Evolutionary conservation across 2,888 invertebrate genomes (phyloP), one percentile per base, ranked within the genome.

Genomic region (Cheilosia vulpina): DNA sequence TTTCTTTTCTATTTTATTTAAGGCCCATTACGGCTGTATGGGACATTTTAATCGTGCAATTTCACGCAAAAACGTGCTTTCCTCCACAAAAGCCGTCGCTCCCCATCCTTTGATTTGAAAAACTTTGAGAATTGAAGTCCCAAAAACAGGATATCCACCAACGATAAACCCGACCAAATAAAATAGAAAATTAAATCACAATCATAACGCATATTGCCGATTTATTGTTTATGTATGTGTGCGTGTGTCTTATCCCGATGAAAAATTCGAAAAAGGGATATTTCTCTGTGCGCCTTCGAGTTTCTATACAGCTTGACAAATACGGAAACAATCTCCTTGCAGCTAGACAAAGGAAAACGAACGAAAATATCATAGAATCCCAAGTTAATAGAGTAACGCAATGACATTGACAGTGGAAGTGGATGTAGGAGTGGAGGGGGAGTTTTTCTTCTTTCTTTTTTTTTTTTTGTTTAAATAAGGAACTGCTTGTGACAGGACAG

Each of bases 1-100:
- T 65, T 38, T 15, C 34, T 58, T 31, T 57, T 58, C 47, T 45
- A 19, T 43, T 43, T 27, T 66, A 11, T 66, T 38, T 45, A n/a
- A 15, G 7, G 31, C 41, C 41, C 43, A 17, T n/a, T 31, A 55
- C 34, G 63, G 63, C 38, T 53, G 45, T 55, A 13, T 38, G 13
- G 63, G 63, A 47, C 50, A 62, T 58, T 75, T 66, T 65, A 75
- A 75, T 75, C 65, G 75, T 50, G 45, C 63, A 63, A 55, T 55
- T 73, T 47, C 34, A 45, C 5, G 7, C 27, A 24, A n/a, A 38
- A 21, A 65, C 47, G 43, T 72, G 62, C 31, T 53, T 73, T 50
- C 43, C 34, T 41, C 34, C 21, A 11, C 21, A 0, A 21, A 34
- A 11, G 19, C 4, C 4, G 4, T 4, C 34, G 2, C 2, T 21